Evolutionary conservation across 2,797 vertebrate species (phyloP).

Genomic region (Mionectes olivaceus): DNA sequence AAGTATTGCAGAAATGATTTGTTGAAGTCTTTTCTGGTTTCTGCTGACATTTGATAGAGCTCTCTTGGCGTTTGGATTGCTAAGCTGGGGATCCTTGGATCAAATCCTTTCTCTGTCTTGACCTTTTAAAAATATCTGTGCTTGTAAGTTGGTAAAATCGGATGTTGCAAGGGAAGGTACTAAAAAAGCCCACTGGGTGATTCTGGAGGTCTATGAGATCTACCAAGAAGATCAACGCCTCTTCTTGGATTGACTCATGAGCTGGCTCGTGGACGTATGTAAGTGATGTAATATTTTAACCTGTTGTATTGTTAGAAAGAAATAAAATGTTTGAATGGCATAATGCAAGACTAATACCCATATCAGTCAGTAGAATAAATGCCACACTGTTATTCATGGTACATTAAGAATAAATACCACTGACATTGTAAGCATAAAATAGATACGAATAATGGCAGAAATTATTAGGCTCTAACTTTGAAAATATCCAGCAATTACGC

Average conservation of each 20-base stretch:
- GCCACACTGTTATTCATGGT: slow-evolving; percentile 15
- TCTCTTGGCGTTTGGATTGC: slow-evolving; percentile 49
- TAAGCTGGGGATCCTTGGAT: not conserved
- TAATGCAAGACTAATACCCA: not conserved
- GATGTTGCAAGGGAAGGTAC: not conserved
- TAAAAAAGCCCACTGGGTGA: not conserved
- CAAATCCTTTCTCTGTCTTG: not conserved
- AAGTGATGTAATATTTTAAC: not conserved
- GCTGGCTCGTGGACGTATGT: not conserved
- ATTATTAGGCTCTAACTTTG: slow-evolving; percentile 49
- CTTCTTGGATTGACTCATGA: not conserved
- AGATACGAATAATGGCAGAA: slow-evolving; percentile 28
- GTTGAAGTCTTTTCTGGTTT: not conserved
- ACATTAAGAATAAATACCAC: slow-evolving; percentile 59
- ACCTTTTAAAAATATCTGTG: slow-evolving; percentile 24
- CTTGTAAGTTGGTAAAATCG: not conserved
- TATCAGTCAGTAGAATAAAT: slow-evolving; percentile 44
- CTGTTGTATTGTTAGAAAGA: slow-evolving; percentile 35
- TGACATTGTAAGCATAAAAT: slow-evolving; percentile 48
- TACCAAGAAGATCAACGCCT: not conserved
- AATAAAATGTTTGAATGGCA: slow-evolving; percentile 25
- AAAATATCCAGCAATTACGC: slow-evolving; percentile 56
- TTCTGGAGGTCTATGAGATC: not conserved
- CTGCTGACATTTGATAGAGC: slow-evolving; percentile 42
- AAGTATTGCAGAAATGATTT: not conserved